These are phyloP conservation scores for Glaucomys volans DNA, from an alignment of 2,113 vertebrate species.

Conservation along the genomic window DNA sequence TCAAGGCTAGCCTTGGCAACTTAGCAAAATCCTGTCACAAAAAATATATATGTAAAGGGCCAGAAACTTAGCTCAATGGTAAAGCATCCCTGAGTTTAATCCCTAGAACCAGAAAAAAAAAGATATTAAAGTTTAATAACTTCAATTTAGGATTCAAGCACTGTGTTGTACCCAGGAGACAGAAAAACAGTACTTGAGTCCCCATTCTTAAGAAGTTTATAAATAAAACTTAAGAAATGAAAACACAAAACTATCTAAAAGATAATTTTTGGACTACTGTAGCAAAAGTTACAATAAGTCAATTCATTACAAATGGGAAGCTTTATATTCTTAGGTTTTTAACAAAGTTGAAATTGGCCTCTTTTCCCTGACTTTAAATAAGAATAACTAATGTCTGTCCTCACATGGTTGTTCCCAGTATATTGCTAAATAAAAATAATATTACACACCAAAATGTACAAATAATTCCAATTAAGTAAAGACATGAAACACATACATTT, in stretches of 20 bases:
- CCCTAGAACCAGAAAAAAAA: too few relatives aligned
- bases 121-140: conserved; percentile 37
- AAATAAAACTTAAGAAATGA: conserved; percentile 45
- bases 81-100: too few relatives aligned
- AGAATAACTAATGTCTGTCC: conserved; percentile 16
- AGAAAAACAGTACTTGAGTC: neutral
- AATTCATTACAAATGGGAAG: conserved; percentile 49
- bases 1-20: too few relatives aligned
- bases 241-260: conserved; percentile 43
- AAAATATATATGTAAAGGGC: too few relatives aligned
- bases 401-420: neutral
- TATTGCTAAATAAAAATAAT: conserved; percentile 33
- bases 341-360: neutral
- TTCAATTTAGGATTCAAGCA: conserved; percentile 24
- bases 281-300: neutral
- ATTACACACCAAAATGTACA: neutral
- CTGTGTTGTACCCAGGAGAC: neutral
- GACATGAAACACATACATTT: neutral
- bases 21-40: too few relatives aligned
- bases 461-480: conserved; percentile 54
- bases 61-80: too few relatives aligned
- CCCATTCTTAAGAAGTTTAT: neutral
- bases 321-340: neutral
- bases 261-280: neutral
- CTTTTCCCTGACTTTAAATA: conserved; percentile 21